Percentiles rank a stretch among this genome's conserved stretches.
These are phyloP conservation scores for Anadara kagoshimensis DNA, from an alignment of 1,140 invertebrate species.

Conservation along the genomic window DNA sequence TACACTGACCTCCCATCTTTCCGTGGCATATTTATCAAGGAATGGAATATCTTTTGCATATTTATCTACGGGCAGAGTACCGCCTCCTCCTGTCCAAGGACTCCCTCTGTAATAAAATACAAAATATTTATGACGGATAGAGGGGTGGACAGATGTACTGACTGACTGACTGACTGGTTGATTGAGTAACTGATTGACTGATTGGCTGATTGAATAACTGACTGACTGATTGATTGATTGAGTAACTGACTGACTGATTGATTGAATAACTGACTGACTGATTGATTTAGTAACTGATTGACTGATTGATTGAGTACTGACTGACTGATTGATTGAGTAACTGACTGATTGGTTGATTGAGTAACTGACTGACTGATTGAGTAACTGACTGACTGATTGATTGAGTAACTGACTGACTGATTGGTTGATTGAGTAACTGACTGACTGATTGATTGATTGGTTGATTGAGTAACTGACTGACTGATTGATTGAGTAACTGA, in stretches of 20 bases:
- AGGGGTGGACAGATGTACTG: background rate
- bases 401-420: background rate
- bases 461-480: background rate
- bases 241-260: background rate
- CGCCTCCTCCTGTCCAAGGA: constrained; percentile 87
- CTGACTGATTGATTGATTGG: background rate
- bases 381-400: background rate
- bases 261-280: background rate
- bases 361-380: background rate
- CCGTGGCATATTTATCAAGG: constrained; percentile 93
- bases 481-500: too few species aligned
- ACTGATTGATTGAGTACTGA: too few species aligned
- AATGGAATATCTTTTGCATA: constrained; percentile 92
- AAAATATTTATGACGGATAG: background rate
- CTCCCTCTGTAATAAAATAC: constrained; percentile 78
- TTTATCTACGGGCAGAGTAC: constrained; percentile 86
- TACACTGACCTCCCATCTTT: constrained; percentile 87
- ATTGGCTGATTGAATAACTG: background rate
- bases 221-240: background rate
- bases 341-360: background rate
- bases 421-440: background rate
- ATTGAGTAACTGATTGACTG: background rate
- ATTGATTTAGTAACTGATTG: background rate
- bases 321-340: too few species aligned
- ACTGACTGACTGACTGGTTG: background rate